Evolutionary conservation across 2,888 invertebrate genomes (phyloP).

Genomic region (Drosophila siamana): DNA sequence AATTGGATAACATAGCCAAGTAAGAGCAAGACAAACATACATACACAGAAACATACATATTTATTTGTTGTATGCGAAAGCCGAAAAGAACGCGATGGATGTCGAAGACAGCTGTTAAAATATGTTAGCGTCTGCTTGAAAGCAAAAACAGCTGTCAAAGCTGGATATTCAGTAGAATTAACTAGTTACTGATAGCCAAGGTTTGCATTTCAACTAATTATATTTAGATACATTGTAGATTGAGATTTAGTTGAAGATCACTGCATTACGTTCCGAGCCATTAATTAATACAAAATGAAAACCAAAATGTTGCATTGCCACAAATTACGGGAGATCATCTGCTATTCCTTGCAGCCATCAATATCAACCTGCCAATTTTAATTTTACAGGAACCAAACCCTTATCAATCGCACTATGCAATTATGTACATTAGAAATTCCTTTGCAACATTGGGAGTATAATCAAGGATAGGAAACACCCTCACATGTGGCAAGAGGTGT

Average conservation of each 20-base stretch:
- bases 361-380: background rate
- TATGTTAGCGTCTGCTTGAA: conserved; percentile 3
- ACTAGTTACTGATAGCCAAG: background rate
- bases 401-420: background rate
- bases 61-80: conserved; percentile 14
- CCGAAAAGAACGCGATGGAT: conserved; percentile 5
- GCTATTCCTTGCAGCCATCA: too few species aligned
- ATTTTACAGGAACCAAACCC: background rate
- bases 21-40: conserved; percentile 11
- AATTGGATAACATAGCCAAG: conserved; percentile 47
- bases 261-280: too few species aligned
- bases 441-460: background rate
- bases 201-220: background rate
- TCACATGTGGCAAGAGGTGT: background rate
- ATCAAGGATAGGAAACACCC: background rate
- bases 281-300: too few species aligned
- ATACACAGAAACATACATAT: conserved; percentile 1
- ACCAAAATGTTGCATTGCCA: too few species aligned
- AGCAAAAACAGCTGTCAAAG: conserved; percentile 32
- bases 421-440: too few species aligned
- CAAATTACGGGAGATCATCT: too few species aligned
- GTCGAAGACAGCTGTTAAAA: conserved; percentile 45
- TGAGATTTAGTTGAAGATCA: too few species aligned
- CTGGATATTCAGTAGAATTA: background rate
- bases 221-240: too few species aligned